Base-by-base conservation (phyloP, 1,140 invertebrate species). In the Phymorhynchus buccinoides region DNA sequence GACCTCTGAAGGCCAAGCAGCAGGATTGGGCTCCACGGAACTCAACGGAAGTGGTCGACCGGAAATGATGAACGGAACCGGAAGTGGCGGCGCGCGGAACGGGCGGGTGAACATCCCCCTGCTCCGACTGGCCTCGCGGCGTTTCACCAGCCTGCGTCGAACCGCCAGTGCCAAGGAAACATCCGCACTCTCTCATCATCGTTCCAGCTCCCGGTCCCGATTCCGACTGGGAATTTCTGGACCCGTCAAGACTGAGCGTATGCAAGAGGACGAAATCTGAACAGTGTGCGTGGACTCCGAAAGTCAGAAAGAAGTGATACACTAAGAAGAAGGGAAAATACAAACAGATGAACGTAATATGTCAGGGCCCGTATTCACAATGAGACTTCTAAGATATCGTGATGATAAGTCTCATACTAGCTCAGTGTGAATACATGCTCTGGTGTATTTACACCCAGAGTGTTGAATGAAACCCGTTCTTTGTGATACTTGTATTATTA, bases 31-130 rank as follows among this genome's bases (percentile, higher is more conserved):
- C n/a, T n/a, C 12, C 12, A 62, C 56, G 22, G 56, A 62, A 27
- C 56, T 62, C 56, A 62, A 62, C 56, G 56, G 56, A 62, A 62
- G 22, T 27, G 22, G 56, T 27, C 56, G 22, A 22, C 56, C 56
- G 56, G 56, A 62, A 62, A 14, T 62, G 56, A 62, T 62, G 56
- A 62, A 62, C 56, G 56, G 56, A 62, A 62, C 56, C 56, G 56
- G 56, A 62, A 62, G n/a, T 22, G 56, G 12, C 4, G 22, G 18
- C 56, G n/a, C 18, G 18, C 6, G 18, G 18, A 62, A 62, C 56
- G 56, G 56, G 22, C 56, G n/a, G 22, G 56, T 62, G 56, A 62
- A 27, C 56, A 62, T 62, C 56, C 56, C 56, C 56, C 56, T 62
- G 18, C 56, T 62, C 56, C 22, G n/a, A 27, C 22, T 62, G n/a